Evolutionary conservation across 1,140 invertebrate genomes (phyloP).

Genomic region (Drosophila lacertosa): DNA sequence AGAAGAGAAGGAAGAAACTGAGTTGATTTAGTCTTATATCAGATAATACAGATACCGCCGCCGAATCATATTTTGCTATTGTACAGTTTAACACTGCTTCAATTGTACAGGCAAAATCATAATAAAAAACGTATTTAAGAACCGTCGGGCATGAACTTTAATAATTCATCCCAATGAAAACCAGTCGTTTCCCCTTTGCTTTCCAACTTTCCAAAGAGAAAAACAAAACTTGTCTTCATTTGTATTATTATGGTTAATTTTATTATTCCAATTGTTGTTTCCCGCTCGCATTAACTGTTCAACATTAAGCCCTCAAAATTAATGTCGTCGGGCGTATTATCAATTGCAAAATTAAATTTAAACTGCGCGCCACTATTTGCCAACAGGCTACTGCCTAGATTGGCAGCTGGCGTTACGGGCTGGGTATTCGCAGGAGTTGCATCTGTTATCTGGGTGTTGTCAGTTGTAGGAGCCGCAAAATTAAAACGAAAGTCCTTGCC

Average conservation of each 20-base stretch:
- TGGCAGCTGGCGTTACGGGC: neutral
- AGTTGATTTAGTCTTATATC: neutral
- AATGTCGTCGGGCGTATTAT: constrained; percentile 59
- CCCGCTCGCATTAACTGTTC: constrained; percentile 37
- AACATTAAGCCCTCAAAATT: constrained; percentile 53
- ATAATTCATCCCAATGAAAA: neutral
- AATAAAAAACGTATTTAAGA: no score
- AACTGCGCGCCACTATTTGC: constrained; percentile 81
- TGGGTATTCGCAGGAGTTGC: neutral
- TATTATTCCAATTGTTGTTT: constrained; percentile 9
- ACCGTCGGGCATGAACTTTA: no score
- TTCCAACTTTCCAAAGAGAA: neutral
- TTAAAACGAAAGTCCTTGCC: constrained; percentile 84
- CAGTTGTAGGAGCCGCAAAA: constrained; percentile 66
- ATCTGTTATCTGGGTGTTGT: constrained; percentile 20
- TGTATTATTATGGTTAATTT: neutral
- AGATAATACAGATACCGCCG: no score
- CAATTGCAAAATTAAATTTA: constrained; percentile 85
- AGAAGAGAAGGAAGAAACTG: neutral
- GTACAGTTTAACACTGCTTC: no score
- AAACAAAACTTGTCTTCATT: neutral
- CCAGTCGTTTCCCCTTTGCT: neutral
- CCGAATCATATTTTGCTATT: no score
- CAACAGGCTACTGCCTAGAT: neutral
- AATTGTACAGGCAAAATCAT: no score